Conservation (phyloP, 2,888 invertebrate species). For the Platycheirus albimanus region DNA sequence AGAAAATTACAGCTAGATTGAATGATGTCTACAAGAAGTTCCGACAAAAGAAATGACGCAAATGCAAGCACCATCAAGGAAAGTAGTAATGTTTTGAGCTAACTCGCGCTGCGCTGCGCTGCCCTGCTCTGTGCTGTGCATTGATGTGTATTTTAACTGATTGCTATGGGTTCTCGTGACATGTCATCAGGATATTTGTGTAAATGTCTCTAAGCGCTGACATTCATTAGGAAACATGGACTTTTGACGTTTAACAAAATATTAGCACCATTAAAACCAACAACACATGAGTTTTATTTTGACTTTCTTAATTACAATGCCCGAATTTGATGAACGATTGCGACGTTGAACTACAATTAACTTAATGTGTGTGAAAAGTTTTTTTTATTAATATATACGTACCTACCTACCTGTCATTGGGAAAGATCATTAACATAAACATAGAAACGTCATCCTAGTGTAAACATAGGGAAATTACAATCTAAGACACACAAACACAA, state of each 20-base stretch:
- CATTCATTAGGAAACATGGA: conserved; percentile 57
- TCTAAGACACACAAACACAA: no score
- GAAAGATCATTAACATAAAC: background rate
- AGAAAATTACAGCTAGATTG: conserved; percentile 74
- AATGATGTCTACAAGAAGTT: conserved; percentile 73
- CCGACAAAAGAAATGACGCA: conserved; percentile 70
- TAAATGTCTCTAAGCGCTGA: conserved; percentile 68
- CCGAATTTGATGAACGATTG: conserved; percentile 51
- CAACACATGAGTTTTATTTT: conserved; percentile 57
- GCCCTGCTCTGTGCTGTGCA: conserved; percentile 27
- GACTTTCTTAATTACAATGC: conserved; percentile 59
- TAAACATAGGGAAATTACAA: no score
- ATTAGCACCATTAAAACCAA: conserved; percentile 68
- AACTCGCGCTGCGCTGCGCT: no score
- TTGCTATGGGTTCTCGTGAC: conserved; percentile 67
- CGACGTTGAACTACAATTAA: conserved; percentile 40
- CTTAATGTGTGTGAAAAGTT: conserved; percentile 46
- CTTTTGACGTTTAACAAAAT: conserved; percentile 36
- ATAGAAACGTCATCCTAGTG: background rate
- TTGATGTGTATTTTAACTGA: conserved; percentile 68
- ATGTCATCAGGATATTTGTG: conserved; percentile 71
- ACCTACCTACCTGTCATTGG: conserved; percentile 5
- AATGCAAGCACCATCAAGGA: no score
- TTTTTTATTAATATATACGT: conserved; percentile 4
- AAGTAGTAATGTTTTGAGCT: no score